Base-by-base conservation (phyloP, 2,888 invertebrate genomes). In the Lycia hirtaria region DNA sequence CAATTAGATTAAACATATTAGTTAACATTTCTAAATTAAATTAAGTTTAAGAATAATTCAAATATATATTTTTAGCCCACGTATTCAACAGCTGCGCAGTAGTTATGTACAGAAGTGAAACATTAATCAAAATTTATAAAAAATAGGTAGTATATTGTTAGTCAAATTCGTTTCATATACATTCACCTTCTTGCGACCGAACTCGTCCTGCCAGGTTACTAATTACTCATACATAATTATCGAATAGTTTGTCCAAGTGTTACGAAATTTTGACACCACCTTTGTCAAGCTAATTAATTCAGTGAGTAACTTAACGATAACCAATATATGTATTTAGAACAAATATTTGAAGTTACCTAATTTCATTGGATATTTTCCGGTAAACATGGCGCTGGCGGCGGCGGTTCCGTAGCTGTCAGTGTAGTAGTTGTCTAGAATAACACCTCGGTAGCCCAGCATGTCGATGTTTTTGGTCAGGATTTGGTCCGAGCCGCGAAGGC, bases 391-490 rank as follows among this genome's bases (percentile, higher is more conserved):
- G 4, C 95, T 93, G 61, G 96, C 92, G 0, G 96, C 95, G 0
- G 97, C 95, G 0, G 96, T 96, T 71, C 97, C 96, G 24, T 95
- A 93, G 0, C 96, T 94, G 60, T 96, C 94, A 0, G 95, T 95
- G 78, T 98, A 97, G 76, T 96, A 96, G 69, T 95, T 94, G 74
- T 97, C 95, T 35, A 98, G 85, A 59, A 97, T 95, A 26, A 96
- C 92, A 2, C 97, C 97, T 75, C 95, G 94, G 81, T 95, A 96
- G 0, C 95, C 97, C 55, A 98, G 78, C 7, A 95, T 94, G 84
- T 98, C 97, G 54, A 98, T 96, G 80, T 98, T 97, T 0, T 97
- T 97, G 0, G 97, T 97, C 55, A 96, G 94, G 72, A 97, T 96
- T 85, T 97, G 95, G 71, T 95, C 92, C 0, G 95, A 95, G 0